Evolutionary conservation across 1,140 invertebrate species (phyloP).

Genomic region (Reticulitermes speratus): DNA sequence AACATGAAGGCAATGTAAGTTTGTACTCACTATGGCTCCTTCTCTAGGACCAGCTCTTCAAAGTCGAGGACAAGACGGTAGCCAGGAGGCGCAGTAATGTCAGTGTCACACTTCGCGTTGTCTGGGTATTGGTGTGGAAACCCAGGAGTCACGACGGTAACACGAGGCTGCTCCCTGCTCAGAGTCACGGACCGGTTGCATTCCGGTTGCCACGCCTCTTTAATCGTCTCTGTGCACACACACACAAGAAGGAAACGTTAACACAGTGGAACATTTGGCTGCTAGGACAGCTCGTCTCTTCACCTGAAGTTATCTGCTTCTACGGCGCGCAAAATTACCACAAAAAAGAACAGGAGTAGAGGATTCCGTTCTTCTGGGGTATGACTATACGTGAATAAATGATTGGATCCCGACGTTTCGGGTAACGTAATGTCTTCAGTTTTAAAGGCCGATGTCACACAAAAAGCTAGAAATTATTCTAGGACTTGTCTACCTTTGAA

Average conservation of each 20-base stretch:
- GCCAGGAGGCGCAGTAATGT: slow-evolving; percentile 57
- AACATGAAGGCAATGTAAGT: no score
- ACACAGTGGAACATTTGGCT: background rate
- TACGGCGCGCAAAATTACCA: no score
- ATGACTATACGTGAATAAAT: no score
- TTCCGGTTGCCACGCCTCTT: slow-evolving; percentile 45
- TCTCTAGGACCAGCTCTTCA: slow-evolving; percentile 67
- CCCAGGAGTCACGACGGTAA: slow-evolving; percentile 62
- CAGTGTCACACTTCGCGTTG: slow-evolving; percentile 62
- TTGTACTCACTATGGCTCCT: slow-evolving; percentile 64
- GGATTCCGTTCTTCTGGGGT: no score
- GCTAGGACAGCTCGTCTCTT: no score
- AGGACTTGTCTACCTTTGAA: no score
- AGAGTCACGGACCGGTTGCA: slow-evolving; percentile 65
- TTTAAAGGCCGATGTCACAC: no score
- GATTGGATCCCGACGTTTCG: no score
- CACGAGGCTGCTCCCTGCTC: slow-evolving; percentile 56
- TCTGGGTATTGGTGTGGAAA: slow-evolving; percentile 71
- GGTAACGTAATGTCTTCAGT: no score
- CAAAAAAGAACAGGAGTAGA: no score
- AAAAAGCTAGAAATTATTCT: no score
- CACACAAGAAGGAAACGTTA: background rate
- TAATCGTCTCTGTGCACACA: slow-evolving; percentile 40
- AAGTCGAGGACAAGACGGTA: slow-evolving; percentile 64
- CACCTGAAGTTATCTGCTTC: no score